Evolutionary conservation across 2,113 vertebrate genomes (phyloP), one percentile per base, ranked within the genome.

Genomic region (Sebastes fasciatus): DNA sequence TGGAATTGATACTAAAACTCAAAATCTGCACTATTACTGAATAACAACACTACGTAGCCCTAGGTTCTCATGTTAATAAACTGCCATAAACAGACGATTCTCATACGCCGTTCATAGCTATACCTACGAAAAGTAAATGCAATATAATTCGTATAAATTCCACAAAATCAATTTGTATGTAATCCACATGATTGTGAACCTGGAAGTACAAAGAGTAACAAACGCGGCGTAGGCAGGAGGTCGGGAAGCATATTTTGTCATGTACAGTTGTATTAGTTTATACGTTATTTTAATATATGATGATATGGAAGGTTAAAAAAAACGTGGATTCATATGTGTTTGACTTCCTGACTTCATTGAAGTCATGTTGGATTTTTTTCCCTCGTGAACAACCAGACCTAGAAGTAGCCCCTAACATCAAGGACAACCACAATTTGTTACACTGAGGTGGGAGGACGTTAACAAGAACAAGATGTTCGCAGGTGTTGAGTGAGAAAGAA

Each of bases 401-500:
- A 65, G 65, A 75, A 75, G 60, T 45, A 75, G 21, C 74, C 49
- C 14, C 21, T 67, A 66, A 69, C 60, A 74, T 62, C 12, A 21
- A 4, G 19, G 0, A 57, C 67, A 43, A 65, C 60, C 64, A 9
- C 54, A 63, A 43, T 72, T 62, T 83, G 40, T 84, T 68, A 62
- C 23, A 13, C 16, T 42, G 54, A 64, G 21, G 26, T 71, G 13
- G 51, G 8, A 80, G 48, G 48, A 82, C 46, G 51, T 43, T 58
- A 83, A 65, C 61, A 60, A 58, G 54, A 73, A 51, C 74, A 80
- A 51, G 60, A 79, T 55, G 74, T 52, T 45, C 68, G 52, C 19
- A 0, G 5, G 19, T n/a, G 69, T 48, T 67, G 64, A 82, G 42
- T 63, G 61, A 79, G 23, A 64, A 46, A 72, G 48, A 67, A 42